Conservation (phyloP, 2,113 vertebrate genomes). For the Plestiodon gilberti region DNA sequence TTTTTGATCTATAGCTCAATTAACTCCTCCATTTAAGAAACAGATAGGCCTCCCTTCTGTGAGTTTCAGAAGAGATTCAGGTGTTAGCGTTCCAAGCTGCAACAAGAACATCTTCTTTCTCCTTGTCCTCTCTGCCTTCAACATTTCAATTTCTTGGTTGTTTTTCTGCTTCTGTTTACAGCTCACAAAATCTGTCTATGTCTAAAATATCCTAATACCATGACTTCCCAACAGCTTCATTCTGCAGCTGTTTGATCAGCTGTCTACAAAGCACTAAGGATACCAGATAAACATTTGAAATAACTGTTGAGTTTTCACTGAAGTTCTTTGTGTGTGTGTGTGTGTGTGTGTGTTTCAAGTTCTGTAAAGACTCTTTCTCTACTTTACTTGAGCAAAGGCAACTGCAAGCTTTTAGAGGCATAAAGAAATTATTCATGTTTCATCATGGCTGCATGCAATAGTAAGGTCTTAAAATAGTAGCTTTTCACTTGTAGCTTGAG, state of each 20-base stretch:
- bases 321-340: constrained; percentile 3
- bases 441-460: neutral
- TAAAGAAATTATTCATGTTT: neutral
- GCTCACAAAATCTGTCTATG: neutral
- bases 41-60: neutral
- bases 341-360: neutral
- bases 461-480: neutral
- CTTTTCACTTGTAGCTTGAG: neutral
- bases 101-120: rapidly evolving
- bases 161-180: neutral
- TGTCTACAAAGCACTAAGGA: neutral
- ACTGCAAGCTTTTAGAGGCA: neutral
- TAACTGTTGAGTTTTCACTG: constrained; percentile 49
- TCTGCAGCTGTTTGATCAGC: neutral
- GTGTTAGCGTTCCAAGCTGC: rapidly evolving
- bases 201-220: rapidly evolving
- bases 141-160: neutral
- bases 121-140: rapidly evolving
- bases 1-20: too few relatives aligned
- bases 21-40: constrained; percentile 17
- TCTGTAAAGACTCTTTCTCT: neutral
- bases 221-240: neutral
- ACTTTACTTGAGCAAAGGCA: too few relatives aligned
- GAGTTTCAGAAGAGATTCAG: neutral
- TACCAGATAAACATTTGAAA: constrained; percentile 12